phyloP scores from a whole-genome alignment of 2,888 invertebrate genomes.

The Aphodius granarius region DNA sequence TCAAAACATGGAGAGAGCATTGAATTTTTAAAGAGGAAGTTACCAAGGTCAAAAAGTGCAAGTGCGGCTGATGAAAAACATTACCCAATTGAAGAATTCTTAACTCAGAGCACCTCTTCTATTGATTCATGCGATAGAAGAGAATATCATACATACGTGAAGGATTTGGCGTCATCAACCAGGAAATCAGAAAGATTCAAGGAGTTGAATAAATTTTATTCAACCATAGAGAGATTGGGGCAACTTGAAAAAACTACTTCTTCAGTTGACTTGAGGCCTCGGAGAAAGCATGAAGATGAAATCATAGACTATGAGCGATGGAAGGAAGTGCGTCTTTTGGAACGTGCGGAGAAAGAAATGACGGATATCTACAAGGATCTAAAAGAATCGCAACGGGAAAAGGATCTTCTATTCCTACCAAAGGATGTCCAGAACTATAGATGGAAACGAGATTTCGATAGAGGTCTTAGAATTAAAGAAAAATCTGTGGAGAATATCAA shows the following conservation, averaged over 20 bases:
- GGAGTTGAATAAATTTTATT: slow-evolving; percentile 83
- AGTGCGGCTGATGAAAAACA: slow-evolving; percentile 60
- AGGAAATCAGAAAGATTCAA: slow-evolving; percentile 78
- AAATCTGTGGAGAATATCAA: slow-evolving; percentile 86
- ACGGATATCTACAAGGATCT: slow-evolving; percentile 75
- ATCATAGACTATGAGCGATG: slow-evolving; percentile 86
- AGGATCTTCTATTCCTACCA: slow-evolving; percentile 81
- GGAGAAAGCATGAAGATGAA: slow-evolving; percentile 74
- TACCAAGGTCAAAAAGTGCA: slow-evolving; percentile 66
- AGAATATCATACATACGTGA: slow-evolving; percentile 69
- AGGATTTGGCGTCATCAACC: slow-evolving; percentile 66
- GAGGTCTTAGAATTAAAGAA: slow-evolving; percentile 78
- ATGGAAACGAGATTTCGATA: slow-evolving; percentile 77
- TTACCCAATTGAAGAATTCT: slow-evolving; percentile 8
- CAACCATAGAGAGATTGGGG: slow-evolving; percentile 81
- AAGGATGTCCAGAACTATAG: slow-evolving; percentile 71
- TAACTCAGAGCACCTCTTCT: slow-evolving; percentile 53
- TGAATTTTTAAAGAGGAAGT: slow-evolving; percentile 50
- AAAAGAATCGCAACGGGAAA: slow-evolving; percentile 76
- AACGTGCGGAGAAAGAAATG: slow-evolving; percentile 81
- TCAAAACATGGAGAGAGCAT: slow-evolving; percentile 18
- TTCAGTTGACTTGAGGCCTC: slow-evolving; percentile 67
- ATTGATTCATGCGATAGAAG: slow-evolving; percentile 57
- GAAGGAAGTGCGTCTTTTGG: slow-evolving; percentile 77
- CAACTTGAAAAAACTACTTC: slow-evolving; percentile 79